Percentiles rank a stretch among this genome's conserved stretches.
phyloP scores from a whole-genome alignment of 1,140 invertebrate species.

The Maconellicoccus hirsutus region DNA sequence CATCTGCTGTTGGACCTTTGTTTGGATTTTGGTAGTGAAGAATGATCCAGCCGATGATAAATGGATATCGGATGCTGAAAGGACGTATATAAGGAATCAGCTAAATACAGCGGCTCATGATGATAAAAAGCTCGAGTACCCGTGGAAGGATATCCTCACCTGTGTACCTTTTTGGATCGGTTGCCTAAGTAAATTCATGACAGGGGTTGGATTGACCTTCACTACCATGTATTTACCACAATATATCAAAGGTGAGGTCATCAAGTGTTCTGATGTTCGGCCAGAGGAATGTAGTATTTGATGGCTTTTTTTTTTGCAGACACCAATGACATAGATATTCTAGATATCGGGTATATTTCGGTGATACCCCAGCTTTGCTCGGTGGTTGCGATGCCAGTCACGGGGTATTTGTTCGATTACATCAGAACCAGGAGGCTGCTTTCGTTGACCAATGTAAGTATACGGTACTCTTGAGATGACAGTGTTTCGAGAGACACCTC shows the following conservation, averaged over 20 bases:
- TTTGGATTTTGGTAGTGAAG: no score
- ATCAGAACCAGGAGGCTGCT: neutral
- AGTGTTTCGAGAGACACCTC: no score
- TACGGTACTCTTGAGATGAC: neutral
- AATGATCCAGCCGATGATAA: neutral
- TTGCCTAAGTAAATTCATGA: neutral
- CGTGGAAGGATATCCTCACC: neutral
- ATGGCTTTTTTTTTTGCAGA: neutral
- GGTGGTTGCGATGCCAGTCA: neutral
- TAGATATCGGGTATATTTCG: neutral
- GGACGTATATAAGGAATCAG: conserved; percentile 56
- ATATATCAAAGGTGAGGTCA: neutral
- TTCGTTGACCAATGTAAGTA: neutral
- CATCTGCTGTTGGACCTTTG: neutral
- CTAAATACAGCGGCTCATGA: neutral
- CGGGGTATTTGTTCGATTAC: neutral
- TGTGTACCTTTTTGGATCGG: neutral
- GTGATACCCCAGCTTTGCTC: neutral
- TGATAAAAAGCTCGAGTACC: neutral
- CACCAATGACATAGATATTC: neutral
- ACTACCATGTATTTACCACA: neutral
- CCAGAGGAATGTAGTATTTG: neutral
- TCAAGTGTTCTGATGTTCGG: no score
- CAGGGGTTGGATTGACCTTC: neutral
- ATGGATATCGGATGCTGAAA: conserved; percentile 38